Evolutionary conservation across 2,113 vertebrate genomes (phyloP).

Genomic region (Arvicanthis niloticus): DNA sequence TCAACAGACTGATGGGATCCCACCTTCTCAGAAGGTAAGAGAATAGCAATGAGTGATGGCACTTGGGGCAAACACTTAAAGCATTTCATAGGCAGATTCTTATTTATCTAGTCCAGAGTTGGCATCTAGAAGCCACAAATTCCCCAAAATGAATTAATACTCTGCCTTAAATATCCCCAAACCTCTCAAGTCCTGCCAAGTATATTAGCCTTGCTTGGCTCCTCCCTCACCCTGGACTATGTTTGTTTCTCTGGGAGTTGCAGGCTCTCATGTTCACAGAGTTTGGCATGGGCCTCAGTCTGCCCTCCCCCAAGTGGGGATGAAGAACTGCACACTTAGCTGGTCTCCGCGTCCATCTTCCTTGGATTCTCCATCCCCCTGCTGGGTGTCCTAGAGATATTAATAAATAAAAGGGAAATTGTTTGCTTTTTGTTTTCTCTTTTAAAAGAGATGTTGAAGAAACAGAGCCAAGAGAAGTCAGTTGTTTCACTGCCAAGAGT

Average conservation of each 20-base stretch:
- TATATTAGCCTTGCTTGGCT: constrained; percentile 1
- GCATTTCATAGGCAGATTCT: constrained; percentile 33
- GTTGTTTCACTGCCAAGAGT: background rate
- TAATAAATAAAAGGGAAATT: constrained; percentile 7
- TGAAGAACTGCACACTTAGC: constrained; percentile 52
- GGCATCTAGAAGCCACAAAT: background rate
- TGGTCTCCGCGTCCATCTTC: background rate
- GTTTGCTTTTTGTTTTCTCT: background rate
- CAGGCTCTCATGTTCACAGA: background rate
- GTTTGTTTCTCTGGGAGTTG: constrained; percentile 68
- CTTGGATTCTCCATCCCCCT: constrained; percentile 27
- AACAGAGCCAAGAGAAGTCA: constrained; percentile 22
- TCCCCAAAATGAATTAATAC: constrained; percentile 27
- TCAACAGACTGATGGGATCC: background rate
- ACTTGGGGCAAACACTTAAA: background rate
- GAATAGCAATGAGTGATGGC: background rate
- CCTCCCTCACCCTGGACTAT: background rate
- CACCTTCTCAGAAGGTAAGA: background rate
- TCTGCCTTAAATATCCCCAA: constrained; percentile 47
- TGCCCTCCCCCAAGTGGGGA: constrained; percentile 26
- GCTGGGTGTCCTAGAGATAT: constrained; percentile 26
- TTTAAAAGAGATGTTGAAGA: constrained; percentile 44
- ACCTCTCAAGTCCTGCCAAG: constrained; percentile 28
- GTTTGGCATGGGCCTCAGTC: background rate
- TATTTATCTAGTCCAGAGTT: constrained; percentile 47